Percentiles rank a stretch among this genome's conserved stretches.
phyloP scores from a whole-genome alignment of 2,888 invertebrate species.

The Ormyrus rosae region DNA sequence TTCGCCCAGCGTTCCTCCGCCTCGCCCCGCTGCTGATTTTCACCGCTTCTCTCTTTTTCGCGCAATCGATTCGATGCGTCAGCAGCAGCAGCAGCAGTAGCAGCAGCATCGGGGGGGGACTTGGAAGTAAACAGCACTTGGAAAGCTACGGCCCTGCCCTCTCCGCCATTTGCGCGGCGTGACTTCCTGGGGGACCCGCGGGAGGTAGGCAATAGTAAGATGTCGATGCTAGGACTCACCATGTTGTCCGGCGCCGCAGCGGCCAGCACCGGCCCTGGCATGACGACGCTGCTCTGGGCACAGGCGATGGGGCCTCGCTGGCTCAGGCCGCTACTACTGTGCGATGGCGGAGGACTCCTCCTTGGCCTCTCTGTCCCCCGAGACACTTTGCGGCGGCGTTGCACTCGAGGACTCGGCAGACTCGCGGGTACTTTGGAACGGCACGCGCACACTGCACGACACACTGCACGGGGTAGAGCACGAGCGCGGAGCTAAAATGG shows the following conservation, averaged over 20 bases:
- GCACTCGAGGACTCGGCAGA: neutral
- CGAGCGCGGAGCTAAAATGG: conserved; percentile 53
- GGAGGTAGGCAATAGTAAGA: too few relatives aligned
- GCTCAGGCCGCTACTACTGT: neutral
- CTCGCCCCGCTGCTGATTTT: too few relatives aligned
- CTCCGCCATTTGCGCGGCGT: neutral
- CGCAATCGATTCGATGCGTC: neutral
- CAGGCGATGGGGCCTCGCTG: neutral
- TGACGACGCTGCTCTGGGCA: neutral
- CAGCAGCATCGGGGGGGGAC: too few relatives aligned
- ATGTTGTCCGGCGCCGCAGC: conserved; percentile 48
- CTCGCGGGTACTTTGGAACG: neutral
- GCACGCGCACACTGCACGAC: conserved; percentile 12
- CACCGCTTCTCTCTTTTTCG: too few relatives aligned
- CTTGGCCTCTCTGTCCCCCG: neutral
- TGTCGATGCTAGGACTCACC: conserved; percentile 31
- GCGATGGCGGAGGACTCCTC: neutral
- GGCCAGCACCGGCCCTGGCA: conserved; percentile 33
- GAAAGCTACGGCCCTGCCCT: conserved; percentile 48
- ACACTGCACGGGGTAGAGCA: conserved; percentile 3
- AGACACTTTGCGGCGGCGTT: neutral
- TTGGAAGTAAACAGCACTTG: too few relatives aligned
- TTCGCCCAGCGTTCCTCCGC: too few relatives aligned
- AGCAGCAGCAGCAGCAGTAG: neutral
- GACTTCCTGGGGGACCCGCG: too few relatives aligned